Evolutionary conservation across 1,140 invertebrate genomes (phyloP).

Genomic region (Hypothenemus hampei): DNA sequence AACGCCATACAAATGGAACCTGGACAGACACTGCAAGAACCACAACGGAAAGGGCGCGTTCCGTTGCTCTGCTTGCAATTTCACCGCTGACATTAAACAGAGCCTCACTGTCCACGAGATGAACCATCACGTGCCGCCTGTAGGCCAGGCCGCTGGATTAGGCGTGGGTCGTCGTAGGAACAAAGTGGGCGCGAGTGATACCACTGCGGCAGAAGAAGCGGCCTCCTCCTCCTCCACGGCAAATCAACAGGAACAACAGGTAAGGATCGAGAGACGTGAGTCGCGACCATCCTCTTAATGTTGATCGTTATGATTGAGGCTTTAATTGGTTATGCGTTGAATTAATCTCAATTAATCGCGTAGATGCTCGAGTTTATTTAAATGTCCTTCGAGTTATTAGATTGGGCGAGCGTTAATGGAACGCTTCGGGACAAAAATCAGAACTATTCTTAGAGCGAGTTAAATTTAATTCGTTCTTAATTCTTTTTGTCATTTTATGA

Average conservation of each 20-base stretch:
- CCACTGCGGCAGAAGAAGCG: constrained; percentile 47
- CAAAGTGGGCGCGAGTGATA: constrained; percentile 66
- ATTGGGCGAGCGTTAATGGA: not conserved
- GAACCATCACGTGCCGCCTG: constrained; percentile 78
- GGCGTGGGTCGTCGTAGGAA: constrained; percentile 53
- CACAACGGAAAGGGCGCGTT: constrained; percentile 77
- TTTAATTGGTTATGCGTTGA: no score
- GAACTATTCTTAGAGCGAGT: no score
- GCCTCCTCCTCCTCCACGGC: no score
- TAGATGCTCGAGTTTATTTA: constrained; percentile 10
- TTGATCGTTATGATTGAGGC: no score
- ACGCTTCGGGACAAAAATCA: no score
- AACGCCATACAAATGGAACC: constrained; percentile 89
- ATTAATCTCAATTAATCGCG: constrained; percentile 4
- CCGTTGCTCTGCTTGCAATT: constrained; percentile 83
- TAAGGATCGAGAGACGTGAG: no score
- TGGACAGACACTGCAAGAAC: constrained; percentile 88
- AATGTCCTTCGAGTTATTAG: constrained; percentile 14
- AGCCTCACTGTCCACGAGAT: constrained; percentile 88
- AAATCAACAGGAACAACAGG: constrained; percentile 2
- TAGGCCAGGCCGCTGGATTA: constrained; percentile 55
- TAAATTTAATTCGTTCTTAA: no score
- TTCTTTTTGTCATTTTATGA: no score
- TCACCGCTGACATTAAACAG: constrained; percentile 87
- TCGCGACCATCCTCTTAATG: no score